Percentiles rank a stretch among this genome's conserved stretches.
Conservation (phyloP, 2,797 vertebrate species). For the Sparus aurata region DNA sequence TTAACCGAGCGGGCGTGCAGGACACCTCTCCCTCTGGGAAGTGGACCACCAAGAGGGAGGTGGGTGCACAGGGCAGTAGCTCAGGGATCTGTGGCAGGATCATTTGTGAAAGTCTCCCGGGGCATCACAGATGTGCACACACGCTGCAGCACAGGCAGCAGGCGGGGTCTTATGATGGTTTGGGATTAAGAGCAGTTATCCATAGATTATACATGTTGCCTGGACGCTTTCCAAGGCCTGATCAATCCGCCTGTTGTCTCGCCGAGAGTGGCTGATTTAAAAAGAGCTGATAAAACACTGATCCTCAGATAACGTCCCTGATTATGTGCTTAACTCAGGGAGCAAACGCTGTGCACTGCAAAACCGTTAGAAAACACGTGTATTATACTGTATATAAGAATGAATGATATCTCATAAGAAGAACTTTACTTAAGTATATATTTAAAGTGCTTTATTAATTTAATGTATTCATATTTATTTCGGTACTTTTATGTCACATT, state of each 20-base stretch:
- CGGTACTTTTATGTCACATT: not conserved
- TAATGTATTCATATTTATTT: too few relatives aligned
- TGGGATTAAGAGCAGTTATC: constrained; percentile 43
- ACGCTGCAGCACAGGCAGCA: constrained; percentile 18
- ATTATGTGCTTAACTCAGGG: constrained; percentile 33
- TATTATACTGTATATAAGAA: not conserved
- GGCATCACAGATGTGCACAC: constrained; percentile 50
- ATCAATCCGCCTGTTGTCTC: constrained; percentile 37
- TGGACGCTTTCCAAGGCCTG: constrained; percentile 32
- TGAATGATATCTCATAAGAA: not conserved
- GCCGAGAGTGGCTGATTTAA: constrained; percentile 26
- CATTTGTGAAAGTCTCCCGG: constrained; percentile 55
- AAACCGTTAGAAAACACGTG: constrained; percentile 8
- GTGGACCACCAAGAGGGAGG: constrained; percentile 40
- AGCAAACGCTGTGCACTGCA: constrained; percentile 13
- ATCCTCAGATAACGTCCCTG: constrained; percentile 34
- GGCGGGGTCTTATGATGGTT: constrained; percentile 13
- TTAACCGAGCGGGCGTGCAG: constrained; percentile 45
- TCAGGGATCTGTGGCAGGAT: constrained; percentile 40
- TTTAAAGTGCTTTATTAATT: not conserved
- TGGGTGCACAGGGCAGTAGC: constrained; percentile 34
- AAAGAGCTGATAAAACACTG: constrained; percentile 38
- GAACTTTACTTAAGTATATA: not conserved
- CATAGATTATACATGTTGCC: constrained; percentile 40
- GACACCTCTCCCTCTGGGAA: constrained; percentile 44